Base-by-base conservation (phyloP, 2,888 invertebrate genomes). In the Uropetala carovei region DNA sequence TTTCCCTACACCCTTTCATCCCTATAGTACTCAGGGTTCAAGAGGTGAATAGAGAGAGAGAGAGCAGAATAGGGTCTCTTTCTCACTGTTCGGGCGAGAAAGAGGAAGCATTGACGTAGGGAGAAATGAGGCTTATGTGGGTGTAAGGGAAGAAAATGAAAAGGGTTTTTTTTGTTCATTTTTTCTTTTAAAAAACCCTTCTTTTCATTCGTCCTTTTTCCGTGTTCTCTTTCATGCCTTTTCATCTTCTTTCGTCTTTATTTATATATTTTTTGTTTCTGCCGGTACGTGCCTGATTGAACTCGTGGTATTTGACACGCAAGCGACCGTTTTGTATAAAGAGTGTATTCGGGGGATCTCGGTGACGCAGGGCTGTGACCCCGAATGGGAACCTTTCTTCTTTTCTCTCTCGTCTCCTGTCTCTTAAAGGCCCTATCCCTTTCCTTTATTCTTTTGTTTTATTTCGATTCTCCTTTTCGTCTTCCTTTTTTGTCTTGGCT, bases 271-370 rank as follows among this genome's bases (percentile, higher is more conserved):
- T 89, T 83, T 89, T 60, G 60, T 89, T 89, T 89, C 68, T 56
- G 89, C 68, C 89, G 89, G 43, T 89, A 89, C 64, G 89, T 43
- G 64, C 89, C 64, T 89, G 64, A 89, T 89, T 89, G 89, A 89
- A 64, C 89, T 30, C 64, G 89, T 64, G 68, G 64, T 89, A 89
- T 89, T 89, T 89, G 89, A 89, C 89, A 89, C 89, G 89, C 89
- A 89, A 60, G 30, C 89, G 64, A 60, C 89, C 85, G 85, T 57
- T 85, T 57, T 58, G 85, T 64, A 43, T n/a, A 89, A 64, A 64
- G 86, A 30, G 86, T 60, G 30, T 86, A 60, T 86, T 86, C 86
- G 60, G 86, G 43, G 83, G 83, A 83, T 83, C 83, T 18, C 83
- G 43, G 43, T 83, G 83, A 30, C 86, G 59, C 30, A 64, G n/a